Evolutionary conservation across 2,113 vertebrate genomes (phyloP).

Genomic region (Periophthalmus modestus): DNA sequence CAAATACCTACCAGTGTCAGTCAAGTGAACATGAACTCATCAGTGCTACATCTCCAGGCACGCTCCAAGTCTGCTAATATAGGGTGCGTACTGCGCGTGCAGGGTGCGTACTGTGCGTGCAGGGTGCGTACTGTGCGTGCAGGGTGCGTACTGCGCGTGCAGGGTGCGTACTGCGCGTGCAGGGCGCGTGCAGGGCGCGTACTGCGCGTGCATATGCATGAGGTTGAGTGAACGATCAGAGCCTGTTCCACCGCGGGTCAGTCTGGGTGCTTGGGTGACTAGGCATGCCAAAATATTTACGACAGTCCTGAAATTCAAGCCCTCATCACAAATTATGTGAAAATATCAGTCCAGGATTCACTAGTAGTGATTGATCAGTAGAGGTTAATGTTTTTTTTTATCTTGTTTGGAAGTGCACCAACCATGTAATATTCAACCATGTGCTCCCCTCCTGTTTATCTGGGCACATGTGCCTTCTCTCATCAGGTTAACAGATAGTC

Average conservation of each 20-base stretch:
- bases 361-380: no score
- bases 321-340: no score
- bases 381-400: no score
- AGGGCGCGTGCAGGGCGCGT: background rate
- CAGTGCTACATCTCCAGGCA: background rate
- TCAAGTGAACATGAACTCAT: background rate
- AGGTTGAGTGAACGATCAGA: background rate
- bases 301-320: no score
- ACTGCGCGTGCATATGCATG: background rate
- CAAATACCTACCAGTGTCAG: background rate
- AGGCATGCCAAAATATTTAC: no score
- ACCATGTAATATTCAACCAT: no score
- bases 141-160: background rate
- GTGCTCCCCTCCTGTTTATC: no score
- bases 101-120: background rate
- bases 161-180: background rate
- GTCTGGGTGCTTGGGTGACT: background rate
- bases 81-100: background rate
- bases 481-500: no score
- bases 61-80: background rate
- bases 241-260: background rate
- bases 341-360: no score
- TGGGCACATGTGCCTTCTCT: no score
- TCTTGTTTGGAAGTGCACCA: no score
- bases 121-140: background rate